Evolutionary conservation across 2,888 invertebrate species (phyloP), one percentile per base, ranked within the genome.

Genomic region (Anorthoa munda): DNA sequence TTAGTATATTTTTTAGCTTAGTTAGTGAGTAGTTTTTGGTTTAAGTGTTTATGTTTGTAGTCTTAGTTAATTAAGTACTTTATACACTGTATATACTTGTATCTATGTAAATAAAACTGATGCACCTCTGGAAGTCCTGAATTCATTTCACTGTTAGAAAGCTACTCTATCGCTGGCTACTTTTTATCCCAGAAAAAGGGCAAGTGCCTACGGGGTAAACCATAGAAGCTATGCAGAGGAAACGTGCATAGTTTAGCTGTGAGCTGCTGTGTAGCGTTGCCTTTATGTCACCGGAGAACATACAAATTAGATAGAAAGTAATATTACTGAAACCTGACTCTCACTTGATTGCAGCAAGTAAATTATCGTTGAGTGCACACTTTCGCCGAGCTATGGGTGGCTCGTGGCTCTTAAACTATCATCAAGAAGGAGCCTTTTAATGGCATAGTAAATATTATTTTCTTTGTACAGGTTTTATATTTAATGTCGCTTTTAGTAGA

Each of bases 231-330:
- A n/a, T 21, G 46, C 21, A 21, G 23, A 17, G 15, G 7, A 56
- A 15, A 13, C 3, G 13, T 55, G 17, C n/a, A 5, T n/a, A 11
- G n/a, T 46, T 50, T 17, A 23, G 50, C 21, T 9, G 1, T 7
- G 23, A 39, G 39, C 12, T 21, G 13, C 48, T 2, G 68, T 67
- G 68, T 18, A 51, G 26, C 0, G 0, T 0, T 7, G 5, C 17
- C 77, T 51, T 67, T 67, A 46, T 31, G 55, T 56, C 26, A 79
- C 67, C 39, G 46, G 39, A n/a, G 68, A 74, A 83, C 85, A 85
- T 86, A 86, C 78, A 79, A 75, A 86, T 85, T 68, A 81, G 72
- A 46, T 85, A 87, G 86, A 86, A 86, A 86, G 85, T 77, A 66
- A 73, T 69, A 70, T 66, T 48, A 23, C 78, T 67, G 59, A 68